Percentiles rank a stretch among this genome's conserved stretches.
These are phyloP conservation scores for Tricholauxania praeusta DNA, from an alignment of 2,888 invertebrate species.

Conservation along the genomic window DNA sequence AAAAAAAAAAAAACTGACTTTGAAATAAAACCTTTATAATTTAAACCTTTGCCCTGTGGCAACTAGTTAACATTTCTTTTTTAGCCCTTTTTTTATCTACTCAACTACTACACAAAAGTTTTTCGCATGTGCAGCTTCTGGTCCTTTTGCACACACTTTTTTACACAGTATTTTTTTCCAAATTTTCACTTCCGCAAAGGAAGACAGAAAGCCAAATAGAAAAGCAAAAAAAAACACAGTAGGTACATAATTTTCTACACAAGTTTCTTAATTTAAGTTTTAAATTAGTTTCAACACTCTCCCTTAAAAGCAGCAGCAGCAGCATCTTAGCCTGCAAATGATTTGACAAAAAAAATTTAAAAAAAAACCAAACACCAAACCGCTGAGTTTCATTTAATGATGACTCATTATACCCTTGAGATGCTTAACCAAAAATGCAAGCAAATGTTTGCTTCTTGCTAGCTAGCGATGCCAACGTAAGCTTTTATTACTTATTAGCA, in stretches of 20 bases:
- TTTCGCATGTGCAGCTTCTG: not conserved
- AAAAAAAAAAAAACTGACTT: too few species aligned
- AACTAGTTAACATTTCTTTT: not conserved
- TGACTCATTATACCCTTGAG: conserved; percentile 32
- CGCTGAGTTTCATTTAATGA: conserved; percentile 26
- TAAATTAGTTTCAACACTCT: conserved; percentile 39
- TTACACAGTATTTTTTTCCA: too few species aligned
- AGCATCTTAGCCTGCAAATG: conserved; percentile 19
- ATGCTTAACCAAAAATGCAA: not conserved
- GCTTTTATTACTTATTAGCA: conserved; percentile 16
- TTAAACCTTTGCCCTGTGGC: not conserved
- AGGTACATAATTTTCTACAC: conserved; percentile 34
- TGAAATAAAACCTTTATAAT: too few species aligned
- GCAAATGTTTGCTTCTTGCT: not conserved
- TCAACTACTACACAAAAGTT: not conserved
- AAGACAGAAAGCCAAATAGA: not conserved
- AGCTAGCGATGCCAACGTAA: not conserved
- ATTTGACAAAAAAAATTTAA: not conserved
- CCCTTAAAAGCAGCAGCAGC: conserved; percentile 27
- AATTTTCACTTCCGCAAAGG: too few species aligned
- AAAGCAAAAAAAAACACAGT: not conserved
- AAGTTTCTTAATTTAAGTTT: conserved; percentile 44
- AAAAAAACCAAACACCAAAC: not conserved
- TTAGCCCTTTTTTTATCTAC: not conserved
- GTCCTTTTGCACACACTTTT: too few species aligned